These are phyloP conservation scores for Rhineura floridana DNA, from an alignment of 2,113 vertebrate species.

Conservation along the genomic window DNA sequence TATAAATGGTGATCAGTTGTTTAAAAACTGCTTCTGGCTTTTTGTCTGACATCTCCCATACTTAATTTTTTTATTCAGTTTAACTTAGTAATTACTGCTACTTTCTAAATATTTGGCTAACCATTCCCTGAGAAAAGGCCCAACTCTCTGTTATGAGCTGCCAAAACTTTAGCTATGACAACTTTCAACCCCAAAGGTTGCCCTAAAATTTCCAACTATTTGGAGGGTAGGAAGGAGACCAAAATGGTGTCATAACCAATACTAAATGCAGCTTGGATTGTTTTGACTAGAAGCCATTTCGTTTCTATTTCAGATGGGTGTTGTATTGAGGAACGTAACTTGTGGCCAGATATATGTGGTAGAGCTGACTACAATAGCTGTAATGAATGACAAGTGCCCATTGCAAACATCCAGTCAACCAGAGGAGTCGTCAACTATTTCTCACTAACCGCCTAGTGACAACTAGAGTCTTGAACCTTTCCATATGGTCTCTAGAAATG, in stretches of 20 bases:
- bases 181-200: neutral
- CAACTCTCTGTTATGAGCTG: neutral
- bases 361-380: slow-evolving; percentile 86
- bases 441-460: slow-evolving; percentile 63
- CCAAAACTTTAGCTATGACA: neutral
- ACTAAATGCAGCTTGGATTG: neutral
- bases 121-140: neutral
- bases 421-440: slow-evolving; percentile 90
- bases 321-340: slow-evolving; percentile 94
- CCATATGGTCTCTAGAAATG: slow-evolving; percentile 42
- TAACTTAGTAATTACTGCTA: neutral
- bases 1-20: neutral
- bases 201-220: neutral
- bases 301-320: slow-evolving; percentile 84
- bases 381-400: slow-evolving; percentile 86
- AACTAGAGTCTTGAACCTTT: neutral
- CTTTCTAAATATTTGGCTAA: neutral
- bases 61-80: neutral
- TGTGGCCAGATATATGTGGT: slow-evolving; percentile 90
- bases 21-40: neutral
- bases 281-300: neutral
- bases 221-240: neutral
- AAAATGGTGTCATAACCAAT: neutral
- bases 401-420: slow-evolving; percentile 88
- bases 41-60: neutral